Evolutionary conservation across 2,888 invertebrate species (phyloP), one percentile per base, ranked within the genome.

Genomic region (Drosophila melanosoma): DNA sequence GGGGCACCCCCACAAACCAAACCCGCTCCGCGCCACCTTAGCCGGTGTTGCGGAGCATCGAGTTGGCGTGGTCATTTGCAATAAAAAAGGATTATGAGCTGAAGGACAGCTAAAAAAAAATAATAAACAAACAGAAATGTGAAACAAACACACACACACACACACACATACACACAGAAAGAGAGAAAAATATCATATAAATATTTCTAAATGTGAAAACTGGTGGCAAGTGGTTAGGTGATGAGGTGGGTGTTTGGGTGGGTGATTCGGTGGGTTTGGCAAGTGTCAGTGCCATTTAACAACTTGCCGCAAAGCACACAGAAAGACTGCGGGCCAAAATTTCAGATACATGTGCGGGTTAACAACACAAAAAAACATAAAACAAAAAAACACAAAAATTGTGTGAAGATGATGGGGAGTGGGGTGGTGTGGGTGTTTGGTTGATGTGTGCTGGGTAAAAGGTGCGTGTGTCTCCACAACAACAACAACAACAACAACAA

Each of bases 1-100:
- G 51, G 56, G 40, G 10, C 29, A 12, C 8, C 53, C 7, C 45
- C 11, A 51, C 42, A 6, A 29, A 6, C 29, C 29, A 5, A 6
- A 5, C 0, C 5, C 33, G 17, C 33, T 10, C 45, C 20, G 15
- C 49, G 29, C 36, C 63, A 78, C 76, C 64, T 78, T 54, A 49
- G 42, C 64, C 76, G 64, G 63, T 76, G 65, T 29, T 78, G 80
- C 54, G 69, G 63, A 77, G 77, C 83, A 77, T 74, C 73, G 64
- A 79, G 87, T 86, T 86, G 83, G 86, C 86, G 86, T 87, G 86
- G 89, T 85, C 83, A 87, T 85, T 87, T 87, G 87, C 87, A 89
- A 87, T 87, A 89, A 87, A 87, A 86, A 87, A 85, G 86, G 86
- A 89, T 89, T 89, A 87, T 86, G 87, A 79, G 84, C 89, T 89